Percentiles rank a stretch among this genome's conserved stretches.
Conservation (phyloP, 2,797 vertebrate species). For the Poecilia velifera region DNA sequence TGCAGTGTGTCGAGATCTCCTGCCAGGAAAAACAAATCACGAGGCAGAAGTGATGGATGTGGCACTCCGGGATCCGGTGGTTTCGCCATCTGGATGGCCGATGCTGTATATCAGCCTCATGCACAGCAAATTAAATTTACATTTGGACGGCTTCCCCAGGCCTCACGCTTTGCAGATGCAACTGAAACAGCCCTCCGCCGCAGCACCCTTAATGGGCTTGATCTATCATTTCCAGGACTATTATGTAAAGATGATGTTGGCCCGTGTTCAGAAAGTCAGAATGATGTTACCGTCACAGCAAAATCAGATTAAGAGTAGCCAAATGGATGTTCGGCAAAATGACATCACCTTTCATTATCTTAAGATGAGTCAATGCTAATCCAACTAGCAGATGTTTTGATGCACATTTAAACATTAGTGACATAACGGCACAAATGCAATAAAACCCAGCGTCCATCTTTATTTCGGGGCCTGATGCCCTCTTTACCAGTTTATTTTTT, state of each 20-base stretch:
- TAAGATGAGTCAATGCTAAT: conserved; percentile 74
- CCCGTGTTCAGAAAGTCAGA: conserved; percentile 67
- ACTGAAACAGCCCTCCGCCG: conserved; percentile 63
- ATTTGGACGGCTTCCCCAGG: conserved; percentile 80
- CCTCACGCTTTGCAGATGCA: conserved; percentile 70
- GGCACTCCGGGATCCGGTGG: conserved; percentile 77
- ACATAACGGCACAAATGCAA: conserved; percentile 59
- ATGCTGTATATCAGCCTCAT: conserved; percentile 82
- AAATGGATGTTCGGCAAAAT: conserved; percentile 74
- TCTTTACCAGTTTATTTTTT: conserved; percentile 5
- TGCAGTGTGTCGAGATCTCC: conserved; percentile 80
- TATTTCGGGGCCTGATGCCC: conserved; percentile 39
- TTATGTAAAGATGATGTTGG: conserved; percentile 74
- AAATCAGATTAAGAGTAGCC: conserved; percentile 73
- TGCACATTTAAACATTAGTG: conserved; percentile 52
- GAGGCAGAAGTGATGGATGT: conserved; percentile 85
- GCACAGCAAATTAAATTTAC: conserved; percentile 87
- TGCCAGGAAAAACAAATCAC: conserved; percentile 84
- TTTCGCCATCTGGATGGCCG: conserved; percentile 81
- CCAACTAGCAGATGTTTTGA: conserved; percentile 63
- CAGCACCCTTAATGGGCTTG: conserved; percentile 71
- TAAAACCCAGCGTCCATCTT: conserved; percentile 54
- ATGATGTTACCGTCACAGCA: conserved; percentile 68
- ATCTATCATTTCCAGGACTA: conserved; percentile 73
- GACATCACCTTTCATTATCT: conserved; percentile 74